Base-by-base conservation (phyloP, 2,797 vertebrate genomes). In the Telmatherina bonti region DNA sequence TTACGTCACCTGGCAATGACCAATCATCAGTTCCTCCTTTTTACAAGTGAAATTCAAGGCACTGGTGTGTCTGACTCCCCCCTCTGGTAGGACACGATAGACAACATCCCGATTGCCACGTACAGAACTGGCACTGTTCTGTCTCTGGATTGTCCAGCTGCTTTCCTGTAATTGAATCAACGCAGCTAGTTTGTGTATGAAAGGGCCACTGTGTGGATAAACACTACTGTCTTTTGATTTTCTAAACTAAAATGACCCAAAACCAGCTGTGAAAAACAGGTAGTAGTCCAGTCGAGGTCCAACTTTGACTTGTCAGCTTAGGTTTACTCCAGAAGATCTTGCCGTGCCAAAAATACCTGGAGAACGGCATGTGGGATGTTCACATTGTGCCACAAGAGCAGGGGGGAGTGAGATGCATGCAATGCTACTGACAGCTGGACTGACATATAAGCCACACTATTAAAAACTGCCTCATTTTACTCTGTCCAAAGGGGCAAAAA, bases 391-490 rank as follows among this genome's bases (percentile, higher is more conserved):
- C 64, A 62, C n/a, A 68, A 72, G 73, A 43, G 64, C 62, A 55
- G 62, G 63, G 70, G 62, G 74, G 53, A 43, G 66, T 18, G 59
- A 35, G 76, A 73, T 47, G 71, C 81, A 76, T 71, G 79, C 70
- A 35, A 20, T 80, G 86, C 84, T 80, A 78, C 85, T 64, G 69
- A 82, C 85, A 92, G 91, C 86, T 88, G 88, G 91, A 89, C 87
- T 87, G 86, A 89, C 70, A 68, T 72, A 67, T 76, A 91, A 84
- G 84, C 91, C 88, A 91, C 85, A 89, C 88, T 81, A 24, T 85
- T 78, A 27, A 79, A 90, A 88, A 89, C 89, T 89, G 91, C 90
- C 89, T 93, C 82, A 87, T 86, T 82, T 79, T 70, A 72, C 27
- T 72, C 78, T 87, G 82, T 86, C 88, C 76, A 72, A 76, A 86